These are phyloP conservation scores for Protophormia terraenovae DNA, from an alignment of 2,888 invertebrate genomes.

Conservation along the genomic window DNA sequence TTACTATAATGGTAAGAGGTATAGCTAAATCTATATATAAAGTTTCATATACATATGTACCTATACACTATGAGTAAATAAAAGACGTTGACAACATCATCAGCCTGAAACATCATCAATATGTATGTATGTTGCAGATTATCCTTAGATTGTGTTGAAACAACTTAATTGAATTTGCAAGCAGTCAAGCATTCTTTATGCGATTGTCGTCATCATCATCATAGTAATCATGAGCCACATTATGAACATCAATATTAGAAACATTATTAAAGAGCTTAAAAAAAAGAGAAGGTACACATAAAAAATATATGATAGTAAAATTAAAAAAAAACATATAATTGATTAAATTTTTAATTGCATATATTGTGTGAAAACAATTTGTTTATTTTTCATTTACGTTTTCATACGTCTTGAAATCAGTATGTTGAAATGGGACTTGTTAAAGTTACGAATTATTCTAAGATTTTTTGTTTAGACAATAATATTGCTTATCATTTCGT, in stretches of 20 bases:
- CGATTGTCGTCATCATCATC: slow-evolving; percentile 23
- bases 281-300: not conserved
- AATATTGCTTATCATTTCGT: too few species aligned
- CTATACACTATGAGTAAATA: too few species aligned
- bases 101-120: slow-evolving; percentile 1
- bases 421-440: too few species aligned
- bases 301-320: not conserved
- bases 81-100: not conserved
- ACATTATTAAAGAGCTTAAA: not conserved
- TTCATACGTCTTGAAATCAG: too few species aligned
- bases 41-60: too few species aligned
- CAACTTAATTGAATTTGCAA: slow-evolving; percentile 49
- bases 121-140: slow-evolving; percentile 12
- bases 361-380: too few species aligned
- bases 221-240: not conserved
- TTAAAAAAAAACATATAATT: not conserved
- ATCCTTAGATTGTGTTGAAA: slow-evolving; percentile 27
- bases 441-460: too few species aligned
- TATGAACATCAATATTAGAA: not conserved
- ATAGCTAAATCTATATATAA: too few species aligned
- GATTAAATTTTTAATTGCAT: too few species aligned
- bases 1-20: too few species aligned
- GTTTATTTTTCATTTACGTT: too few species aligned
- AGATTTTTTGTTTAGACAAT: too few species aligned
- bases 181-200: slow-evolving; percentile 46